These are phyloP conservation scores for Sebastes cheni DNA, from an alignment of 2,797 vertebrate genomes.

Conservation along the genomic window DNA sequence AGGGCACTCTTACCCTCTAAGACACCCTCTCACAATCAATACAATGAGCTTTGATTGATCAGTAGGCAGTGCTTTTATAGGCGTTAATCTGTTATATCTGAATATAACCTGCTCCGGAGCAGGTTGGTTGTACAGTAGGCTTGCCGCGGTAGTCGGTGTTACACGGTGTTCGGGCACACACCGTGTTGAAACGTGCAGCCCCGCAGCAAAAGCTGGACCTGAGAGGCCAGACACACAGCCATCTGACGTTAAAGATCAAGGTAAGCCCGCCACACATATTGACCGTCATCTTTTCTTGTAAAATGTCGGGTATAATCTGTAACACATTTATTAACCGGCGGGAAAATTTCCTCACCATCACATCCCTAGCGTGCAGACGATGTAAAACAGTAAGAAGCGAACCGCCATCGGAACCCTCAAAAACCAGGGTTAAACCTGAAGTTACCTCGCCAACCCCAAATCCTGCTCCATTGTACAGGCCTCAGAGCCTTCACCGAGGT, in stretches of 20 bases:
- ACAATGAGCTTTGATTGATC: background rate
- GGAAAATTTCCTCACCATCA: no score
- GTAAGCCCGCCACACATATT: no score
- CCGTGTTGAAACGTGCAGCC: no score
- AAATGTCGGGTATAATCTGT: rapidly evolving
- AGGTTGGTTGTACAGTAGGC: background rate
- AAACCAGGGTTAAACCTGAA: background rate
- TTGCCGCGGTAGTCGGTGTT: no score
- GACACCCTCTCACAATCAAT: background rate
- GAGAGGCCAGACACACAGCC: background rate
- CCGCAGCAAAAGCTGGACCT: background rate
- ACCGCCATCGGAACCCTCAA: no score
- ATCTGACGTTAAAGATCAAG: background rate
- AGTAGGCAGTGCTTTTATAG: background rate
- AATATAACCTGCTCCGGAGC: background rate
- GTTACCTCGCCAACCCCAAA: background rate
- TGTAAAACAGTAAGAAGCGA: no score
- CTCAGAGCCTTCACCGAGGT: background rate
- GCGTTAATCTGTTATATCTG: background rate
- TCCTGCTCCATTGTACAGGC: background rate
- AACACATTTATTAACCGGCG: no score
- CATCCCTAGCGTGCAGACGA: no score
- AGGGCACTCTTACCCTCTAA: background rate
- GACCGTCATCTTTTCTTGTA: no score
- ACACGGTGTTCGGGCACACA: no score